Evolutionary conservation across 2,888 invertebrate species (phyloP).

Genomic region (Ichneumoninae sp.): DNA sequence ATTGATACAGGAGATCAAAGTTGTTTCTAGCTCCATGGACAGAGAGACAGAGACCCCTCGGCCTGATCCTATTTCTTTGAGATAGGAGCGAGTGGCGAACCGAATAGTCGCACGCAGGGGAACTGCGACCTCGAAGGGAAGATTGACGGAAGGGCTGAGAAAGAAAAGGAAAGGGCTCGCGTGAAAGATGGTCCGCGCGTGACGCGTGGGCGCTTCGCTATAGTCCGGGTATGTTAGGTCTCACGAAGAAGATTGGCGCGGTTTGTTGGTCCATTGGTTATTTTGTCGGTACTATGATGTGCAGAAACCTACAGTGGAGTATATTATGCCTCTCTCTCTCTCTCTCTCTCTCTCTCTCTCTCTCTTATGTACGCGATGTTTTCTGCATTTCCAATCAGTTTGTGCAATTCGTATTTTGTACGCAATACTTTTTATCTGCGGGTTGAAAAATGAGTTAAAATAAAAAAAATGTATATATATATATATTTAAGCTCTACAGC

Average conservation of each 20-base stretch:
- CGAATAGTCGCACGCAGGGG: not conserved
- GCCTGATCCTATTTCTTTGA: not conserved
- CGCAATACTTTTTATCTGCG: not conserved
- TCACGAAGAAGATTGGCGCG: constrained; percentile 17
- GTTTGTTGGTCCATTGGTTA: not conserved
- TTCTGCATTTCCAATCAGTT: constrained; percentile 15
- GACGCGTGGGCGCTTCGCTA: constrained; percentile 31
- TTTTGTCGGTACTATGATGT: not conserved
- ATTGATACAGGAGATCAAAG: constrained; percentile 32
- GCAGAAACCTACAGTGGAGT: not conserved
- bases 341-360: too few relatives aligned
- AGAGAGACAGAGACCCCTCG: not conserved
- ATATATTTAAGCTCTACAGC: not conserved
- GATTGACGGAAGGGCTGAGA: constrained; percentile 1
- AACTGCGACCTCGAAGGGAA: not conserved
- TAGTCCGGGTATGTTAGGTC: constrained; percentile 13
- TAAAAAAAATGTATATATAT: too few relatives aligned
- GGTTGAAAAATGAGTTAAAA: not conserved
- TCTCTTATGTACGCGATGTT: constrained; percentile 9
- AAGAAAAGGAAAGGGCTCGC: constrained; percentile 19
- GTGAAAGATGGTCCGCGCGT: constrained; percentile 46
- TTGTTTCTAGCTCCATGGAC: not conserved
- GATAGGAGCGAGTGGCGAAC: constrained; percentile 6
- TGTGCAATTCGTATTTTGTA: not conserved
- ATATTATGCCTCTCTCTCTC: not conserved